phyloP scores from a whole-genome alignment of 2,797 vertebrate species.

The Diglossa cyanea region DNA sequence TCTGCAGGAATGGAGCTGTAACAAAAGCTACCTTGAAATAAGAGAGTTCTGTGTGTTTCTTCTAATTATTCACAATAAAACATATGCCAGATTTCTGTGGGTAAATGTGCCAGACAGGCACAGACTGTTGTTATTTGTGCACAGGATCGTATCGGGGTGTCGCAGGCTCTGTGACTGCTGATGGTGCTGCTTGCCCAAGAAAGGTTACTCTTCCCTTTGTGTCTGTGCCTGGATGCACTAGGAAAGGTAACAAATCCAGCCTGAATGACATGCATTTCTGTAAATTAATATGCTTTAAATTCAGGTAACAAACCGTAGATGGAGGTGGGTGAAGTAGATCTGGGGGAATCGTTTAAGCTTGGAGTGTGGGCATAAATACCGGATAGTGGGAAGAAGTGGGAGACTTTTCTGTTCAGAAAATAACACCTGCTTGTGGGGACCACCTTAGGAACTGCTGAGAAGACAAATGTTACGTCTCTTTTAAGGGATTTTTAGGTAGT shows the following conservation, averaged over 20 bases:
- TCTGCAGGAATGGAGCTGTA: neutral
- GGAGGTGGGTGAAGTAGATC: neutral
- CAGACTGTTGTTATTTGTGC: slow-evolving; percentile 46
- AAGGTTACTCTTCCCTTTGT: slow-evolving; percentile 3
- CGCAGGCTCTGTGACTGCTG: neutral
- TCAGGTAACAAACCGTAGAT: neutral
- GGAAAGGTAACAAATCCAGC: neutral
- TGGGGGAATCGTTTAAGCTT: neutral
- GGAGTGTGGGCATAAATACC: rapidly evolving
- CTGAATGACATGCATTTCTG: neutral
- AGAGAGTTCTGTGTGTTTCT: neutral
- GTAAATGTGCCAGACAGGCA: slow-evolving; percentile 51
- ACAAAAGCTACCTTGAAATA: slow-evolving; percentile 42
- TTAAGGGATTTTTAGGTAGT: neutral
- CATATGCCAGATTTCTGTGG: slow-evolving; percentile 39
- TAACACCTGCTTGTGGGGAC: neutral
- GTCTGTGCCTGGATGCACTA: neutral
- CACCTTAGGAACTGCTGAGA: neutral
- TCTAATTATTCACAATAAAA: slow-evolving; percentile 57
- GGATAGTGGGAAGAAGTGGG: neutral
- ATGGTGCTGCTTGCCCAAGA: neutral
- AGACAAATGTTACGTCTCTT: neutral
- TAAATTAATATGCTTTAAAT: neutral
- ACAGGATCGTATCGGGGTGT: neutral
- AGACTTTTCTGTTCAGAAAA: neutral